A percentile compares a stretch with the other conserved stretches of the same genome.
Conservation (phyloP, 2,797 vertebrate species). For the Eremophila alpestris region DNA sequence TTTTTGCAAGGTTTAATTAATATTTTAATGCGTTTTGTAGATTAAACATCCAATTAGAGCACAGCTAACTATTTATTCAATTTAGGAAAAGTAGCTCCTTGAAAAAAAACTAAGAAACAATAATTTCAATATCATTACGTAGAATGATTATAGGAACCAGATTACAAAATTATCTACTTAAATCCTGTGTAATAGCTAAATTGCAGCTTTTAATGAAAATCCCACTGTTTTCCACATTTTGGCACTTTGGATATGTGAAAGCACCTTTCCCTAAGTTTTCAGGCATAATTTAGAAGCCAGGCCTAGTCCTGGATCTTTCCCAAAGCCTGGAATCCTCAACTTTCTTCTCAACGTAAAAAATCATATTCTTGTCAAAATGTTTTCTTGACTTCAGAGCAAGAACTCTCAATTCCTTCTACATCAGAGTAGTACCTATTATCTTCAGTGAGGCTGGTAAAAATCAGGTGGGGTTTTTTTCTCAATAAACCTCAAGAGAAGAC, state of each 20-base stretch:
- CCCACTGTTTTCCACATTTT: neutral
- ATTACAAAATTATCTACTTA: neutral
- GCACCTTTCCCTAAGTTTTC: neutral
- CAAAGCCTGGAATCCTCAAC: neutral
- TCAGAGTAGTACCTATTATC: neutral
- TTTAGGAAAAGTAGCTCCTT: neutral
- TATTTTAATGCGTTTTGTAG: slow-evolving; percentile 9
- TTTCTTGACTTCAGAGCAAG: neutral
- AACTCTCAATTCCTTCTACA: neutral
- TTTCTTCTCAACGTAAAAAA: neutral
- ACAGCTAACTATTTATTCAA: neutral
- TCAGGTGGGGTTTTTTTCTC: neutral
- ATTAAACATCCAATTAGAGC: neutral
- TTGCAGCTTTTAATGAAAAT: neutral
- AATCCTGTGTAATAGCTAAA: neutral
- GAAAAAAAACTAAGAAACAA: neutral
- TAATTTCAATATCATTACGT: neutral
- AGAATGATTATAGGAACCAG: neutral
- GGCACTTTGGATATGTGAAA: neutral
- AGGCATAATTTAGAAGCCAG: neutral
- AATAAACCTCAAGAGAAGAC: neutral
- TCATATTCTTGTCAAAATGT: neutral
- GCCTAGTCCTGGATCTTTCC: neutral
- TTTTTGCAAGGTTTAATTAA: neutral
- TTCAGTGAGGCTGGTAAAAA: neutral